A percentile compares a stretch with the other conserved stretches of the same genome.
These are phyloP conservation scores for Caenorhabditis plicata DNA, from an alignment of 2,888 invertebrate species.

Conservation along the genomic window DNA sequence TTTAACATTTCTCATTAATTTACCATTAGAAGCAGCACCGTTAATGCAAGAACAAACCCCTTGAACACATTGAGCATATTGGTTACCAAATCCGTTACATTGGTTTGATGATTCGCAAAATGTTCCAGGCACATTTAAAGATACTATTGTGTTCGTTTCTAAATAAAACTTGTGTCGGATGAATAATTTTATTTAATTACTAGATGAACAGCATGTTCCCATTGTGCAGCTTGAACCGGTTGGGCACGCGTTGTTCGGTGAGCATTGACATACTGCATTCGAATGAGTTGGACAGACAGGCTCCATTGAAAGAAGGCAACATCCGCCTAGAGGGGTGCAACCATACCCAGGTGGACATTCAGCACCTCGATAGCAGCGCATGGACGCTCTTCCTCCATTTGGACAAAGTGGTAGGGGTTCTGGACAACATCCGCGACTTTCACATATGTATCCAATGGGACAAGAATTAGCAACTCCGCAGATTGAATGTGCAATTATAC, in stretches of 20 bases:
- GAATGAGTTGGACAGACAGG: constrained; percentile 49
- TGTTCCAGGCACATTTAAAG: constrained; percentile 52
- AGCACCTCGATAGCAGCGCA: constrained; percentile 54
- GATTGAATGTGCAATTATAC: constrained; percentile 50
- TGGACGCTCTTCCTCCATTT: constrained; percentile 55
- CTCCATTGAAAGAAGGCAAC: constrained; percentile 59
- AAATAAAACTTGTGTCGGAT: too few species aligned
- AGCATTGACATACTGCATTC: constrained; percentile 64
- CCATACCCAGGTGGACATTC: constrained; percentile 63
- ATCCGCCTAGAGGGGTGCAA: constrained; percentile 59
- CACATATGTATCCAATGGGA: constrained; percentile 59
- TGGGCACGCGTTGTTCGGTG: constrained; percentile 60
- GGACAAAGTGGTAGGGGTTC: constrained; percentile 63
- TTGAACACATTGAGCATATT: constrained; percentile 50
- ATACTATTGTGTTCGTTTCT: constrained; percentile 23
- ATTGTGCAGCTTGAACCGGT: constrained; percentile 51
- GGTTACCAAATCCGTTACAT: constrained; percentile 55
- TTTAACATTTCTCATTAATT: too few species aligned
- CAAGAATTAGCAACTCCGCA: constrained; percentile 61
- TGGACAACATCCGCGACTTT: constrained; percentile 62
- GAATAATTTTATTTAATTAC: too few species aligned
- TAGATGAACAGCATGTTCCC: constrained; percentile 62
- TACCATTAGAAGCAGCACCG: constrained; percentile 48
- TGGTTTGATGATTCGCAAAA: constrained; percentile 49
- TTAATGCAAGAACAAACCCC: constrained; percentile 54